These are phyloP conservation scores for Noctilio leporinus DNA, from an alignment of 2,113 vertebrate species.

Conservation along the genomic window DNA sequence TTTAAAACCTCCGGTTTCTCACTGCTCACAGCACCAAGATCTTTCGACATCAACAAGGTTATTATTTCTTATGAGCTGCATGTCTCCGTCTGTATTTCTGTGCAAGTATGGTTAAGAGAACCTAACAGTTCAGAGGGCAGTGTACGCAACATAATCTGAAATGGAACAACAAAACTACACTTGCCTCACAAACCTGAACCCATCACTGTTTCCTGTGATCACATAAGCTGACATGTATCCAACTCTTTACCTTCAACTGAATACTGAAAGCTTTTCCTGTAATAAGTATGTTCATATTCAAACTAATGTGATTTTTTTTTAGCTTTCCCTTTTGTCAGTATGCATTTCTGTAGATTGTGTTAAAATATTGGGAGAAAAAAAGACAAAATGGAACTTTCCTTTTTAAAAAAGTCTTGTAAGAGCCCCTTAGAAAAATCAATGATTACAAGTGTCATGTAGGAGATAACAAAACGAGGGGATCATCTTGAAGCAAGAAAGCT, in stretches of 20 bases:
- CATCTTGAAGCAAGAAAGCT: background rate
- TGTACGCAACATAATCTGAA: background rate
- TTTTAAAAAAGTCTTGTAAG: background rate
- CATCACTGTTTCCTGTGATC: background rate
- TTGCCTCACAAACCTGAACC: background rate
- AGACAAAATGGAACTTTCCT: rapidly evolving
- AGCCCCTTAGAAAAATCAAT: background rate
- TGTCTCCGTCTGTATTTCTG: background rate
- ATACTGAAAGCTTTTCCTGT: background rate
- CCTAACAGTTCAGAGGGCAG: background rate
- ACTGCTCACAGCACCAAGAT: background rate
- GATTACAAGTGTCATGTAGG: background rate
- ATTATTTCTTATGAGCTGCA: background rate
- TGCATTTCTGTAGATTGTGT: slow-evolving; percentile 4
- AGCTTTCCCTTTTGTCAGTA: background rate
- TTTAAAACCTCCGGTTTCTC: background rate
- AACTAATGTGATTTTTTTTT: background rate
- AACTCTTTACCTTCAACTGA: background rate
- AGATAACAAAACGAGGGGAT: background rate
- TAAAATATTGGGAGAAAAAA: slow-evolving; percentile 10
- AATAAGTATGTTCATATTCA: background rate
- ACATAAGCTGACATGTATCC: background rate
- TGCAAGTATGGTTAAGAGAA: background rate
- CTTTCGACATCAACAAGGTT: background rate
- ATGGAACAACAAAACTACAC: background rate